phyloP scores from a whole-genome alignment of 2,888 invertebrate genomes.

The Crioceris asparagi region DNA sequence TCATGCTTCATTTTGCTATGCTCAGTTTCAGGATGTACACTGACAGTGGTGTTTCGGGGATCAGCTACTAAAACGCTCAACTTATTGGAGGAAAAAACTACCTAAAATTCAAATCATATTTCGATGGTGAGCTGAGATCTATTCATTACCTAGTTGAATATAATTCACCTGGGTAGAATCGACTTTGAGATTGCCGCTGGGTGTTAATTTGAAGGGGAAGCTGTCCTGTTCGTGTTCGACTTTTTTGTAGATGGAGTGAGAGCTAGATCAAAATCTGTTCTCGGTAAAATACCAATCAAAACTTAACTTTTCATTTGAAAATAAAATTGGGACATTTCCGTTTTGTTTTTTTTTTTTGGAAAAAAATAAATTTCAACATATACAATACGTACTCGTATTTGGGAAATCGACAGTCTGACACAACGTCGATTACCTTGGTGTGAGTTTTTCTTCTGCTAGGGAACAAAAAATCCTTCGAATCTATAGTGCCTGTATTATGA shows the following conservation, averaged over 20 bases:
- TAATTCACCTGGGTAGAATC: conserved; percentile 59
- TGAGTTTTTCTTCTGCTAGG: conserved; percentile 21
- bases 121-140: too few relatives aligned
- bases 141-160: too few relatives aligned
- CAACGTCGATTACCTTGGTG: conserved; percentile 15
- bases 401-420: conserved; percentile 16
- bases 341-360: too few relatives aligned
- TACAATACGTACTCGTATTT: conserved; percentile 13
- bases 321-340: conserved; percentile 1
- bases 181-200: conserved; percentile 60
- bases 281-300: conserved; percentile 17
- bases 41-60: conserved; percentile 53
- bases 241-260: conserved; percentile 16
- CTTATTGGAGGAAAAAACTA: conserved; percentile 58
- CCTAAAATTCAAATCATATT: conserved; percentile 38
- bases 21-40: conserved; percentile 40
- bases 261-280: conserved; percentile 22
- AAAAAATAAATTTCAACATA: too few relatives aligned
- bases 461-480: conserved; percentile 21
- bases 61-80: conserved; percentile 58
- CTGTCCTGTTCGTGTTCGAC: conserved; percentile 23
- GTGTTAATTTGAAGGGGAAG: conserved; percentile 58
- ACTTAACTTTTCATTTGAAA: too few relatives aligned
- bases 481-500: conserved; percentile 17
- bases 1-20: conserved; percentile 18